Conservation (phyloP, 1,140 invertebrate species). For the Brachystomella parvula region DNA sequence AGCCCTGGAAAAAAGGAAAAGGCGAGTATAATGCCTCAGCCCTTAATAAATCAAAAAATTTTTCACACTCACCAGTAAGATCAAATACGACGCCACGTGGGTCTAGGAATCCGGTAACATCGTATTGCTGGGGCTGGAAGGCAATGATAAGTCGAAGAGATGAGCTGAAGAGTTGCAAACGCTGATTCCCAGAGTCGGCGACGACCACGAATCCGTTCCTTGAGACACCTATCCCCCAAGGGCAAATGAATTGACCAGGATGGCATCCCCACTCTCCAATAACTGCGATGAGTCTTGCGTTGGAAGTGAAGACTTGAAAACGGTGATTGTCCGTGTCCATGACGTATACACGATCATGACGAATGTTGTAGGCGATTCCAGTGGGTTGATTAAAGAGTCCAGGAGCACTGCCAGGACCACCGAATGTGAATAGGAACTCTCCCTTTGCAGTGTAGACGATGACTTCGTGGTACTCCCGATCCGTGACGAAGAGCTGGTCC, state of each 20-base stretch:
- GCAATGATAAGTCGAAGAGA: slow-evolving; percentile 52
- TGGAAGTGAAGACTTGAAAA: slow-evolving; percentile 73
- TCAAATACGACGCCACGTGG: slow-evolving; percentile 84
- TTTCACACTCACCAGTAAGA: slow-evolving; percentile 50
- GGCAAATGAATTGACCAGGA: slow-evolving; percentile 86
- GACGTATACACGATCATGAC: slow-evolving; percentile 70
- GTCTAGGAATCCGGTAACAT: slow-evolving; percentile 81
- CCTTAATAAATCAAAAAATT: neutral
- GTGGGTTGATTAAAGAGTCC: slow-evolving; percentile 70
- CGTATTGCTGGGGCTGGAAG: slow-evolving; percentile 45
- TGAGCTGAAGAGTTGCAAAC: slow-evolving; percentile 74
- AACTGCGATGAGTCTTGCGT: slow-evolving; percentile 68
- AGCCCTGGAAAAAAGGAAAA: neutral
- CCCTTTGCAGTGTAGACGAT: slow-evolving; percentile 39
- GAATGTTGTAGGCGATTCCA: slow-evolving; percentile 68
- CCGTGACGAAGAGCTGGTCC: slow-evolving; percentile 12
- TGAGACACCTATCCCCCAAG: slow-evolving; percentile 84
- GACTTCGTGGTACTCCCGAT: slow-evolving; percentile 10
- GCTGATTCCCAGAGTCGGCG: slow-evolving; percentile 86
- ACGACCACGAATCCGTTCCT: slow-evolving; percentile 69
- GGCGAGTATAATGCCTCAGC: neutral
- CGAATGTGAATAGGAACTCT: slow-evolving; percentile 48
- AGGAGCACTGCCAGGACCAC: slow-evolving; percentile 46
- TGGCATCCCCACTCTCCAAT: slow-evolving; percentile 81
- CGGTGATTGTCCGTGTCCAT: slow-evolving; percentile 95